These are phyloP conservation scores for Caenorhabditis angaria DNA, from an alignment of 2,888 invertebrate species.

Conservation along the genomic window DNA sequence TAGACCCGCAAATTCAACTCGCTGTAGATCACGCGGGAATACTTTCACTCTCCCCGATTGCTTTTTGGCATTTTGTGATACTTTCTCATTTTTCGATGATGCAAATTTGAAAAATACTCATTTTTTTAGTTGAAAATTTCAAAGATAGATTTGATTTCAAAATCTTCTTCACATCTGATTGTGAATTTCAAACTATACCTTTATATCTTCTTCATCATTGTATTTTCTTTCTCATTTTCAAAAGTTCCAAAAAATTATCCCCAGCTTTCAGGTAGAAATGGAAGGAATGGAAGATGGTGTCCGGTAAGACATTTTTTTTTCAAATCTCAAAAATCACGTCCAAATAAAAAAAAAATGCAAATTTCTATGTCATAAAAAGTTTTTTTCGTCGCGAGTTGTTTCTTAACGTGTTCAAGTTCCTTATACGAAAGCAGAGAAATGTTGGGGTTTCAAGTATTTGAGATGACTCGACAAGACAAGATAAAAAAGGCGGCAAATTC, in stretches of 20 bases:
- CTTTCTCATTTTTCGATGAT: too few species aligned
- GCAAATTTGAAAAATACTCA: too few species aligned
- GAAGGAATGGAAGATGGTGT: slow-evolving; percentile 45
- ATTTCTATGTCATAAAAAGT: too few species aligned
- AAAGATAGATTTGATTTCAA: too few species aligned
- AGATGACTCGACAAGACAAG: slow-evolving; percentile 8
- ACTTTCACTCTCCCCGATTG: too few species aligned
- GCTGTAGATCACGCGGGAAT: too few species aligned
- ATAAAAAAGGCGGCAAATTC: slow-evolving; percentile 9
- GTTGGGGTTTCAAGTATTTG: slow-evolving; percentile 5
- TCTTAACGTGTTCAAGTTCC: background rate
- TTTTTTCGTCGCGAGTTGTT: slow-evolving; percentile 5
- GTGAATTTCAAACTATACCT: slow-evolving; percentile 8
- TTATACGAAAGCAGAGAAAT: slow-evolving; percentile 5
- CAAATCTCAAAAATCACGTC: slow-evolving; percentile 11
- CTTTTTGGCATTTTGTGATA: too few species aligned
- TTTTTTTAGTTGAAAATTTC: too few species aligned
- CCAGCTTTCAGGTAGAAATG: slow-evolving; percentile 17
- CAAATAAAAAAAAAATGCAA: too few species aligned
- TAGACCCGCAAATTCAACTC: too few species aligned
- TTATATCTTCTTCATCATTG: slow-evolving; percentile 18
- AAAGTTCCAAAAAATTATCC: too few species aligned
- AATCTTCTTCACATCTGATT: too few species aligned
- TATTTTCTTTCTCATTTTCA: slow-evolving; percentile 11
- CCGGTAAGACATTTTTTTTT: slow-evolving; percentile 14